phyloP scores from a whole-genome alignment of 37 sponge, comb jelly and placozoan genomes.

The Aphrocallistes beatrix region DNA sequence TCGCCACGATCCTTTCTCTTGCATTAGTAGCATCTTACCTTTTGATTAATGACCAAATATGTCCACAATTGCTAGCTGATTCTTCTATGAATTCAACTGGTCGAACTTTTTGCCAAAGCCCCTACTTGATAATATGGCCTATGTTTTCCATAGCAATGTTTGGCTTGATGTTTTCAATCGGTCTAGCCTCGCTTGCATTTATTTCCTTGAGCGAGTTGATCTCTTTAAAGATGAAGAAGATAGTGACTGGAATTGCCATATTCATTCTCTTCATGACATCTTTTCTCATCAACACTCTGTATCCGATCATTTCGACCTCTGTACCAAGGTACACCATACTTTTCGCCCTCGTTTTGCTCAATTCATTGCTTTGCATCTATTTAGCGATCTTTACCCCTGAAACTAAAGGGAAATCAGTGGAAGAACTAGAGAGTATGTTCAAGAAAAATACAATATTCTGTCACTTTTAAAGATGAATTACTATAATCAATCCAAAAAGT shows the following conservation, averaged over 20 bases:
- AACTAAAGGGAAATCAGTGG: conserved; percentile 9
- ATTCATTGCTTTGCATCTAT: not conserved
- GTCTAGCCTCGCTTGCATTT: not conserved
- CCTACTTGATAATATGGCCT: not conserved
- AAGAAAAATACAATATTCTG: not conserved
- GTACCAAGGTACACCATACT: not conserved
- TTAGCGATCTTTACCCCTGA: not conserved
- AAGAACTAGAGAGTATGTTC: not conserved
- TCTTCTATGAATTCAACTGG: not conserved
- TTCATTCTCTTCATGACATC: not conserved
- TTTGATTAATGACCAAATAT: not conserved
- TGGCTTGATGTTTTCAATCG: not conserved
- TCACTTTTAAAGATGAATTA: no score
- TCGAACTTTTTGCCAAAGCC: not conserved
- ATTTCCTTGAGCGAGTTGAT: not conserved
- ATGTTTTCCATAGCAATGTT: not conserved
- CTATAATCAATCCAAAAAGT: no score
- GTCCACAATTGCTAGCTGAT: not conserved
- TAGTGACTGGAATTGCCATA: not conserved
- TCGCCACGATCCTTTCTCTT: not conserved
- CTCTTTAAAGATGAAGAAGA: not conserved
- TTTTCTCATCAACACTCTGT: not conserved
- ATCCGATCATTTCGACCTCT: not conserved
- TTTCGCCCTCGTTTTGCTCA: not conserved
- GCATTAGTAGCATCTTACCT: not conserved